Conservation (phyloP, 2,797 vertebrate species). For the Ispidina picta region DNA sequence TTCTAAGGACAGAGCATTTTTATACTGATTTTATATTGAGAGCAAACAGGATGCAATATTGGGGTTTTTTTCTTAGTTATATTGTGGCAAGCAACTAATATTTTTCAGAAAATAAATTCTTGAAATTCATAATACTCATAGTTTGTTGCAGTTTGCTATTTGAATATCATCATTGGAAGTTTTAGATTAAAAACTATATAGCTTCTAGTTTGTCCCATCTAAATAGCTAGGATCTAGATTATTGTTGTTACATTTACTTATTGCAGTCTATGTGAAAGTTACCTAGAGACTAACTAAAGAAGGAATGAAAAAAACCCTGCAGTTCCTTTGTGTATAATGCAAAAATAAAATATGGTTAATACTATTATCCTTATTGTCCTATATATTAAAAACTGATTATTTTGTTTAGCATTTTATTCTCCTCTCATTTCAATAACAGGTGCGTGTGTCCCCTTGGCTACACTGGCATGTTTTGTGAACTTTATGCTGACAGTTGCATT, state of each 20-base stretch:
- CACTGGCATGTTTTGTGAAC: conserved; percentile 75
- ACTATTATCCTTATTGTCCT: neutral
- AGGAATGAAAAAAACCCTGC: neutral
- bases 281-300: neutral
- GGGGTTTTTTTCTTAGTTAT: neutral
- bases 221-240: neutral
- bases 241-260: neutral
- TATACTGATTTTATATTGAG: neutral
- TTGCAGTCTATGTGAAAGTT: neutral
- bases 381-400: neutral
- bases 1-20: neutral
- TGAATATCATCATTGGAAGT: neutral
- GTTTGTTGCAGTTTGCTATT: neutral
- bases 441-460: conserved; percentile 81
- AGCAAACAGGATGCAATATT: neutral
- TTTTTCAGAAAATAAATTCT: neutral
- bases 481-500: conserved; percentile 77
- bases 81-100: neutral
- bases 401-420: neutral
- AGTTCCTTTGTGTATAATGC: neutral
- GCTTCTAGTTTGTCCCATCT: neutral
- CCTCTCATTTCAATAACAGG: conserved; percentile 54
- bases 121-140: neutral
- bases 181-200: neutral
- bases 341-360: neutral